Evolutionary conservation across 2,888 invertebrate species (phyloP).

Genomic region (Leucania comma): DNA sequence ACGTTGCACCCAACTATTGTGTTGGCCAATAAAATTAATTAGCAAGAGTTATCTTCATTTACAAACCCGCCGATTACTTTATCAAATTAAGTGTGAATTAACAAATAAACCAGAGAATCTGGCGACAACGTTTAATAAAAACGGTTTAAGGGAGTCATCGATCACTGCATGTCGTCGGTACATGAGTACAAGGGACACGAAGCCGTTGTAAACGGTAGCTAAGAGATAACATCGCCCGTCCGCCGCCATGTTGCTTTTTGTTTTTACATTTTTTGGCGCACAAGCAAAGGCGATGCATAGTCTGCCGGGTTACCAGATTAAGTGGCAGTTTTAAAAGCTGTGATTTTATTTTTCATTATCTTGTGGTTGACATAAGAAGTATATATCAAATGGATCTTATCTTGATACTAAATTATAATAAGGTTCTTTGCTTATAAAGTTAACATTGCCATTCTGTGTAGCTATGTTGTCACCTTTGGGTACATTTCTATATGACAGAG

Average conservation of each 20-base stretch:
- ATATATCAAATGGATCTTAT: background rate
- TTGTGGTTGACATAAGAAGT: background rate
- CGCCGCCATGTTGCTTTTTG: slow-evolving; percentile 71
- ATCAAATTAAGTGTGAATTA: slow-evolving; percentile 46
- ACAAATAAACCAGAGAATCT: slow-evolving; percentile 49
- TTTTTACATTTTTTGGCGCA: slow-evolving; percentile 60
- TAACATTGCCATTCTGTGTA: too few species aligned
- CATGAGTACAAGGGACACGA: slow-evolving; percentile 47
- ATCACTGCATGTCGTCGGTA: slow-evolving; percentile 57
- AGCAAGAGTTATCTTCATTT: slow-evolving; percentile 20
- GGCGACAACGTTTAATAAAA: slow-evolving; percentile 35
- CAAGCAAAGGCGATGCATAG: slow-evolving; percentile 53
- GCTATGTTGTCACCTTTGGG: too few species aligned
- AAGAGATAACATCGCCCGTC: slow-evolving; percentile 76
- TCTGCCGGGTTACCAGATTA: slow-evolving; percentile 53
- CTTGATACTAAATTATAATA: background rate
- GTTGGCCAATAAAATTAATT: slow-evolving; percentile 7
- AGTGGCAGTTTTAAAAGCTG: slow-evolving; percentile 28
- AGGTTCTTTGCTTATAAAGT: too few species aligned
- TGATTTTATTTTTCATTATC: slow-evolving; percentile 2
- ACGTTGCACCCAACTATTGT: background rate
- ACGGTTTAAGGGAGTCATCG: slow-evolving; percentile 50
- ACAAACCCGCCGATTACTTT: slow-evolving; percentile 34
- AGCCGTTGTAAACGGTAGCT: slow-evolving; percentile 78
- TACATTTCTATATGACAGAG: too few species aligned